A percentile compares a stretch with the other conserved stretches of the same genome.
These are phyloP conservation scores for Nansenia antarctica DNA, from an alignment of 2,113 vertebrate species.

Conservation along the genomic window DNA sequence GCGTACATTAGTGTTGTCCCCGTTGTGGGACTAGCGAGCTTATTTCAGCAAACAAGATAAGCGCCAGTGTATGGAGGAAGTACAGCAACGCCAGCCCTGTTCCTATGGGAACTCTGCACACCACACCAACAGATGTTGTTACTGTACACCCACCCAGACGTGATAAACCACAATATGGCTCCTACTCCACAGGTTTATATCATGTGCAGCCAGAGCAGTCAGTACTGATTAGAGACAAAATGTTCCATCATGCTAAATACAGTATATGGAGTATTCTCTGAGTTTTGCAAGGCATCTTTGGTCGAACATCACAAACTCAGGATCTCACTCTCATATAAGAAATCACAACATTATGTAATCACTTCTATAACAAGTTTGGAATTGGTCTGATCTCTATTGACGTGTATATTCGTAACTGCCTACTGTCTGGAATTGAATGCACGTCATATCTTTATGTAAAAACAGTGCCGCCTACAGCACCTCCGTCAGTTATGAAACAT, in stretches of 20 bases:
- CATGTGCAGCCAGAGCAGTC: not conserved
- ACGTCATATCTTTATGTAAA: not conserved
- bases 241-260: too few species aligned
- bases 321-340: too few species aligned
- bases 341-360: too few species aligned
- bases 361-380: not conserved
- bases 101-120: constrained; percentile 61
- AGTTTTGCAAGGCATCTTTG: too few species aligned
- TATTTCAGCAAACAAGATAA: constrained; percentile 52
- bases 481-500: constrained; percentile 8
- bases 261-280: too few species aligned
- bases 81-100: constrained; percentile 41
- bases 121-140: constrained; percentile 61
- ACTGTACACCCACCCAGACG: constrained; percentile 45
- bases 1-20: constrained; percentile 47
- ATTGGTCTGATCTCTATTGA: not conserved
- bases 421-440: not conserved
- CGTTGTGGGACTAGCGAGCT: constrained; percentile 55
- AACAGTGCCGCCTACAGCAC: not conserved
- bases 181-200: constrained; percentile 50
- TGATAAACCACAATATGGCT: constrained; percentile 51
- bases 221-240: too few species aligned
- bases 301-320: too few species aligned
- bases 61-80: constrained; percentile 49
- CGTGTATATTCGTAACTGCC: too few species aligned